Evolutionary conservation across 2,888 invertebrate genomes (phyloP), one percentile per base, ranked within the genome.

Genomic region (Cheilosia soror): DNA sequence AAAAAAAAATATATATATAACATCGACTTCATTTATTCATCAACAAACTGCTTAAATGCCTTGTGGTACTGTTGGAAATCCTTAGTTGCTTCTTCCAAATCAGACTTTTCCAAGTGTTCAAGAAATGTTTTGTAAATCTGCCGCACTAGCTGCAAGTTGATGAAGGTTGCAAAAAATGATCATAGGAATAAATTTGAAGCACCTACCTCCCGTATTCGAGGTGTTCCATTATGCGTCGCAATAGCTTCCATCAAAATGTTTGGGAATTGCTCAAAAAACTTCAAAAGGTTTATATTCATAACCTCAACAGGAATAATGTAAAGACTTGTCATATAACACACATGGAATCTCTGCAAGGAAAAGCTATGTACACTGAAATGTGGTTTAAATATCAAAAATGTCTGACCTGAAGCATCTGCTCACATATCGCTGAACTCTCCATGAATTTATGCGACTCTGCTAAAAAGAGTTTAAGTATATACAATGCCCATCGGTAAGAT

Each of bases 401-500:
- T 37, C 31, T n/a, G 78, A 89, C 89, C 87, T 71, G 53, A 25
- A 91, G 66, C 55, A 92, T 58, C 71, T 88, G 62, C 0, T 68
- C 58, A 44, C 89, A 90, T 2, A 86, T 86, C 4, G 88, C 87
- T 0, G 80, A 63, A 11, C 88, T 87, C 31, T 88, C 89, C 76
- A 91, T 71, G 4, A 92, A 82, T 60, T 89, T 89, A 25, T 91
- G 88, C 0, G 91, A 90, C 68, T 91, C 90, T 27, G 90, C 68
- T 5, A 89, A 76, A 58, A 92, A 89, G 84, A 91, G 88, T 69
- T 91, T 78, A 3, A 92, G 78, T 49, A 92, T 88, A 40, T 77
- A 88, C 84, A 92, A 90, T 3, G 91, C 90, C 92, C 92, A 92
- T 5, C 91, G 90, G 65, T 89, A 91, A 20, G 88, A 89, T 0